Conservation (phyloP, 2,797 vertebrate genomes). For the Schizopygopsis pylzovi region DNA sequence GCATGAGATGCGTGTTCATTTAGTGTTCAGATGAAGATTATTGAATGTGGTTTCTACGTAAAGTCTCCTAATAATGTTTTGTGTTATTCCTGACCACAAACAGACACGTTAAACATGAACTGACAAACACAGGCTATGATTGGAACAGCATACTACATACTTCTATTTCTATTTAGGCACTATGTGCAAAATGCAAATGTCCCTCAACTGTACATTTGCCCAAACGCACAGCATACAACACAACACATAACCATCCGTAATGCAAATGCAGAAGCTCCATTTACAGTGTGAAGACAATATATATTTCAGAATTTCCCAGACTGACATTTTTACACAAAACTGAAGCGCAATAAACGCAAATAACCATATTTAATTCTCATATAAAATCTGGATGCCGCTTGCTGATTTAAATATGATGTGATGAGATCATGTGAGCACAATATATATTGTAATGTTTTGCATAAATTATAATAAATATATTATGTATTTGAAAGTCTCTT, state of each 20-base stretch:
- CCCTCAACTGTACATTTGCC: not conserved
- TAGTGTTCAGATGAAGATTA: not conserved
- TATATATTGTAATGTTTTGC: not conserved
- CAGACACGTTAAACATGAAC: not conserved
- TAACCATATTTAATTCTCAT: not conserved
- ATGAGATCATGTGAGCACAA: not conserved
- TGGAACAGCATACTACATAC: not conserved
- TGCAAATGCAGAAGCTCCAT: not conserved
- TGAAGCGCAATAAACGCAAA: not conserved
- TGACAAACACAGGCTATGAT: slow-evolving; percentile 9
- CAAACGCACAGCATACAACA: not conserved
- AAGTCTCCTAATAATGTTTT: not conserved
- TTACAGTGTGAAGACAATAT: not conserved
- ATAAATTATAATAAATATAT: not conserved
- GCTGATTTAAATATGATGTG: not conserved
- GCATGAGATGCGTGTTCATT: not conserved
- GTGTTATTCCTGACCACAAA: slow-evolving; percentile 2
- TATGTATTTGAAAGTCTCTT: not conserved
- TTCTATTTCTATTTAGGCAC: not conserved
- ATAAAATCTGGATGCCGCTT: not conserved
- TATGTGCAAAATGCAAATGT: not conserved
- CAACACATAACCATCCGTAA: not conserved
- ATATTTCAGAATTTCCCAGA: not conserved
- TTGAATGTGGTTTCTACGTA: not conserved
- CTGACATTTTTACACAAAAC: not conserved